Conservation (phyloP, 92 coral and sea anemone genomes). For the Parazoanthus darwini region DNA sequence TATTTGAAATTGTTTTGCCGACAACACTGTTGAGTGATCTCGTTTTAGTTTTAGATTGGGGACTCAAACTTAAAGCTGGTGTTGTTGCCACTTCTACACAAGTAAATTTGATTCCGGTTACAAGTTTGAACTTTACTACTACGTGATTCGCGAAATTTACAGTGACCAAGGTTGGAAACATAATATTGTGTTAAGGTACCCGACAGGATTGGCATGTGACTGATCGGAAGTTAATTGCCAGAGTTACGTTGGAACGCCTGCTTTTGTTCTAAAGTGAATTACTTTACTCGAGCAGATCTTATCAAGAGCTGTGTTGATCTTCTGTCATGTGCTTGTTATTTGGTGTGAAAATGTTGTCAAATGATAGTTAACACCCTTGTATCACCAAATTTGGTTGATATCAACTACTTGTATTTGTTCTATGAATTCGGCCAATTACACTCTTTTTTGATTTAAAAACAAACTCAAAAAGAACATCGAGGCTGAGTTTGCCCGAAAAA, state of each 20-base stretch:
- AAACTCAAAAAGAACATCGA: too few species aligned
- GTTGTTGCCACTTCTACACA: background rate
- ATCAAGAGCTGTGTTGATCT: slow-evolving; percentile 34
- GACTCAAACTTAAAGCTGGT: background rate
- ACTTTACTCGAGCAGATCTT: slow-evolving; percentile 9
- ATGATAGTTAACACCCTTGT: background rate
- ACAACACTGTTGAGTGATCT: background rate
- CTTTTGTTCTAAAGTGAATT: slow-evolving; percentile 20
- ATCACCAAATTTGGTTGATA: too few species aligned
- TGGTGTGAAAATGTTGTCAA: slow-evolving; percentile 24
- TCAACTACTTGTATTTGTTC: background rate
- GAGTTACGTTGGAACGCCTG: background rate
- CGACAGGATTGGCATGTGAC: background rate
- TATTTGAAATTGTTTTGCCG: background rate
- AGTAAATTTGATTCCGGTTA: background rate
- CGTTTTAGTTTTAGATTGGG: background rate
- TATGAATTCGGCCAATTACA: background rate
- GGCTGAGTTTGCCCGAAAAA: too few species aligned
- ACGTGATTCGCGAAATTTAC: background rate
- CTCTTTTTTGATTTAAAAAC: background rate
- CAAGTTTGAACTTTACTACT: background rate
- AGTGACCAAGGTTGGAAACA: background rate
- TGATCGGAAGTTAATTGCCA: slow-evolving; percentile 28
- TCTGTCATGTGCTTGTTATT: slow-evolving; percentile 1
- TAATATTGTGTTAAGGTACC: background rate